Conservation (phyloP, 1,140 invertebrate species). For the Phymastichus coffea region DNA sequence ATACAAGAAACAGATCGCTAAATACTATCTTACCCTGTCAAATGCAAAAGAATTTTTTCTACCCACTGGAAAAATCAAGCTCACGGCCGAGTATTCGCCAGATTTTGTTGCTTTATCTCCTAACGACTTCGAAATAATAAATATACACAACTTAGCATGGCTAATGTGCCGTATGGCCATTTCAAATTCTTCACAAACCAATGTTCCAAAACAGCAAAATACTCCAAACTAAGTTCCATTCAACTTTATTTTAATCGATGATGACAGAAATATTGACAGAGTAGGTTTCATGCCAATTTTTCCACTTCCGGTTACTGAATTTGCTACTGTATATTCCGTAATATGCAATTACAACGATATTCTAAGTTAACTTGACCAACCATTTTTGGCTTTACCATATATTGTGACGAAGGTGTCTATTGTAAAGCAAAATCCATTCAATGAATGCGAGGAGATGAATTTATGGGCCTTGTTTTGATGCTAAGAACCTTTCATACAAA, state of each 20-base stretch:
- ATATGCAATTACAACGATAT: constrained; percentile 15
- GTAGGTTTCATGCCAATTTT: constrained; percentile 19
- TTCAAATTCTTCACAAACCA: not conserved
- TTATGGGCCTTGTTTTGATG: not conserved
- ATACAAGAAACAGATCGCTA: not conserved
- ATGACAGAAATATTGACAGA: not conserved
- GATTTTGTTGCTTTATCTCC: not conserved
- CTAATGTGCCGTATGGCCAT: constrained; percentile 7
- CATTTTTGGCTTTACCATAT: not conserved
- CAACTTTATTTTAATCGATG: constrained; percentile 4
- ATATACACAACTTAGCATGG: constrained; percentile 3
- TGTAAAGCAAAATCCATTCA: constrained; percentile 8
- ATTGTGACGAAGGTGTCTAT: constrained; percentile 24
- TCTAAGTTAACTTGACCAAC: constrained; percentile 14
- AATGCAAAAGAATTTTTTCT: not conserved
- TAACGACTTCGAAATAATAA: not conserved
- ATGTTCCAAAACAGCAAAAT: not conserved
- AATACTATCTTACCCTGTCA: not conserved
- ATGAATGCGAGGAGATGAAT: not conserved
- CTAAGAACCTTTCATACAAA: not conserved
- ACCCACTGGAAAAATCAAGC: not conserved
- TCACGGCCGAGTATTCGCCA: not conserved
- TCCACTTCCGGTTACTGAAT: constrained; percentile 14
- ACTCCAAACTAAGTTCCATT: constrained; percentile 7
- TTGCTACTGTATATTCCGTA: constrained; percentile 10